Percentiles rank a stretch among this genome's conserved stretches.
These are phyloP conservation scores for Melopsittacus undulatus DNA, from an alignment of 2,797 vertebrate species.

Conservation along the genomic window DNA sequence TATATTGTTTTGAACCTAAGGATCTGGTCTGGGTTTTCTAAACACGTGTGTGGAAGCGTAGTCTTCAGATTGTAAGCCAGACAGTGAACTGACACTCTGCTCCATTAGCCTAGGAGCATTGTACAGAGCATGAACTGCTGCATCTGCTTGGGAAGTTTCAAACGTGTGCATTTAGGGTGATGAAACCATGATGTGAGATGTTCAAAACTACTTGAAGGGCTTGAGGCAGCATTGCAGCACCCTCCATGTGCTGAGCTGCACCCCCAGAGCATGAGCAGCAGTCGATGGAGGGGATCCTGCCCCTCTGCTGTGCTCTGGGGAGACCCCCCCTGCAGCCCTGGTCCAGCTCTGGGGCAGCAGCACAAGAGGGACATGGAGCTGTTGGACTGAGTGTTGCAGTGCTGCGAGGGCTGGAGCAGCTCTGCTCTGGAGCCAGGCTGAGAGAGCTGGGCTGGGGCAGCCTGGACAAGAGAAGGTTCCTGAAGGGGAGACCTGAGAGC, in stretches of 20 bases:
- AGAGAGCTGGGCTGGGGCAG: too few species aligned
- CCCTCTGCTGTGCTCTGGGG: not conserved
- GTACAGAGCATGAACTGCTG: not conserved
- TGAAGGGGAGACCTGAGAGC: too few species aligned
- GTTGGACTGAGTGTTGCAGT: not conserved
- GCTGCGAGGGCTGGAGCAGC: too few species aligned
- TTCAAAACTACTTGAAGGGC: not conserved
- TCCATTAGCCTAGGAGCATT: not conserved
- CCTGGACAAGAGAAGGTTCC: too few species aligned
- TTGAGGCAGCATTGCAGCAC: not conserved
- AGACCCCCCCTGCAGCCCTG: not conserved
- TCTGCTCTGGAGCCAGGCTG: too few species aligned
- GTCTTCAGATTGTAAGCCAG: not conserved
- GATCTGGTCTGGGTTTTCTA: not conserved
- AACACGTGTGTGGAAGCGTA: fast-evolving
- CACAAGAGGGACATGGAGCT: not conserved
- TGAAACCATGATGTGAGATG: not conserved
- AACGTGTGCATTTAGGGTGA: not conserved
- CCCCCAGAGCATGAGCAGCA: not conserved
- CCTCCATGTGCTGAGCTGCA: not conserved
- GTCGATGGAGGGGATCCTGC: not conserved
- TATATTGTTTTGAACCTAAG: not conserved
- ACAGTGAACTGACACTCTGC: not conserved
- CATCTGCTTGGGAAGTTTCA: not conserved
- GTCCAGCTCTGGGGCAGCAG: not conserved